phyloP scores from a whole-genome alignment of 1,140 invertebrate genomes.

The Apis laboriosa region DNA sequence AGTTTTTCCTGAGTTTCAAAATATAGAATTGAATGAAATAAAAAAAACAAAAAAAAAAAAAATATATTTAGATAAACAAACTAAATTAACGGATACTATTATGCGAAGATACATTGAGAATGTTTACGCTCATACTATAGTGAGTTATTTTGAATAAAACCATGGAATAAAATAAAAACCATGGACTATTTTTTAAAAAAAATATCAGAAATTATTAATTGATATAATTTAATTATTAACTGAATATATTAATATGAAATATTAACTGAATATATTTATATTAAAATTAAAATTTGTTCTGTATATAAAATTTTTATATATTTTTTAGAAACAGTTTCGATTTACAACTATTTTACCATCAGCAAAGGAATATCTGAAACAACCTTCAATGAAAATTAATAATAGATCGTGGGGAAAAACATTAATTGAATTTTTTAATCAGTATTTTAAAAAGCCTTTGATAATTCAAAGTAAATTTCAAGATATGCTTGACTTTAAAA shows the following conservation, averaged over 20 bases:
- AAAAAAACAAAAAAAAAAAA: neutral
- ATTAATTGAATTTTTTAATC: neutral
- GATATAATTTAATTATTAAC: neutral
- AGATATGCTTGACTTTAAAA: neutral
- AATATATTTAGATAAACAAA: neutral
- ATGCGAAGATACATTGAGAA: neutral
- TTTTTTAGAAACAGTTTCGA: neutral
- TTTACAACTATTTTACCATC: neutral
- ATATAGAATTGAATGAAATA: neutral
- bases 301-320: neutral
- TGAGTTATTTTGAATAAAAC: conserved; percentile 1
- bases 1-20: neutral
- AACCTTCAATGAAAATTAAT: neutral
- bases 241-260: neutral
- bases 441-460: neutral
- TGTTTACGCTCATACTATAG: conserved; percentile 5
- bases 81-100: neutral
- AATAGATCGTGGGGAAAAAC: neutral
- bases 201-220: neutral
- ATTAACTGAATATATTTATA: neutral
- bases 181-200: neutral
- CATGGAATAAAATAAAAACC: neutral
- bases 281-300: neutral
- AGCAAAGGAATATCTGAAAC: conserved; percentile 1
- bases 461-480: neutral